phyloP scores from a whole-genome alignment of 2,888 invertebrate genomes.

The Lepidocyrtinus sp. region DNA sequence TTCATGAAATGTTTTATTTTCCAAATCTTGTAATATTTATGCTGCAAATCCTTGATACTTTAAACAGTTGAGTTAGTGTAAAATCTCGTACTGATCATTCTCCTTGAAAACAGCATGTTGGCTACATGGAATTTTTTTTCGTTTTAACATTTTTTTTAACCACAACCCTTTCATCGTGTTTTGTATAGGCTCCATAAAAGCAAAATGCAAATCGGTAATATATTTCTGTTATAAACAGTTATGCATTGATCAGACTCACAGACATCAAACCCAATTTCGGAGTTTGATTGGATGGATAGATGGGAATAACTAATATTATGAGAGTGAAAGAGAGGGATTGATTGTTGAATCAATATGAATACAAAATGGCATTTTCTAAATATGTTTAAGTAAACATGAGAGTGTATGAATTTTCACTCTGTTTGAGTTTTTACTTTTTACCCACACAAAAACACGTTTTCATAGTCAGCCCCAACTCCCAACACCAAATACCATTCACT shows the following conservation, averaged over 20 bases:
- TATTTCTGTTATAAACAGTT: not conserved
- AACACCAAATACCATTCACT: not conserved
- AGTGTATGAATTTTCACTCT: too few relatives aligned
- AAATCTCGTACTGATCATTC: too few relatives aligned
- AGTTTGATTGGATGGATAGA: slow-evolving; percentile 22
- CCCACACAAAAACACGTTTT: slow-evolving; percentile 12
- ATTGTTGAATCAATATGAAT: slow-evolving; percentile 31
- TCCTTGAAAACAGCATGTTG: too few relatives aligned
- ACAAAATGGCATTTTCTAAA: slow-evolving; percentile 2
- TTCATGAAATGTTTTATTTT: too few relatives aligned
- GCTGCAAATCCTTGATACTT: too few relatives aligned
- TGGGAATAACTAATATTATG: slow-evolving; percentile 1
- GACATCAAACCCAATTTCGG: slow-evolving; percentile 25
- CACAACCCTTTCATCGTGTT: not conserved
- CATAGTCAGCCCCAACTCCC: not conserved
- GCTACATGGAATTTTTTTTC: too few relatives aligned
- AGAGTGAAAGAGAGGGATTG: slow-evolving; percentile 7
- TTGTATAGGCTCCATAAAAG: too few relatives aligned
- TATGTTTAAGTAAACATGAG: not conserved
- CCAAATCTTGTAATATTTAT: too few relatives aligned
- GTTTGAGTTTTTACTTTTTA: too few relatives aligned
- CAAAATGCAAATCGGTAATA: not conserved
- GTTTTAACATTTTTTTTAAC: too few relatives aligned
- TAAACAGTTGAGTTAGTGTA: too few relatives aligned
- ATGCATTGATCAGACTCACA: slow-evolving; percentile 2